Conservation (phyloP, 2,888 invertebrate genomes). For the Sinelater perroti region DNA sequence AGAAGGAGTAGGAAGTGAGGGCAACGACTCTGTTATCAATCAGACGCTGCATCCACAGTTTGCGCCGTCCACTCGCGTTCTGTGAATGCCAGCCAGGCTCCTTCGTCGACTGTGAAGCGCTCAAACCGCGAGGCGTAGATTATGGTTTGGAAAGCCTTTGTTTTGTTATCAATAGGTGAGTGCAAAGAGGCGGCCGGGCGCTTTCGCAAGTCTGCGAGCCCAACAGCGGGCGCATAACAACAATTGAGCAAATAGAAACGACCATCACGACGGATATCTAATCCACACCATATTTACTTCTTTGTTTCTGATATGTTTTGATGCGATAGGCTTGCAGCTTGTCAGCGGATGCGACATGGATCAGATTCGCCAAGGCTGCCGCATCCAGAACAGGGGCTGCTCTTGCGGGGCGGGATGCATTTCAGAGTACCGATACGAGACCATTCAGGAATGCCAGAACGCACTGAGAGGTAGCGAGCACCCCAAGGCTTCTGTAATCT, state of each 20-base stretch:
- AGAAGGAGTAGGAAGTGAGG: conserved; percentile 38
- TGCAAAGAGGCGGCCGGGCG: no score
- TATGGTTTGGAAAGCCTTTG: conserved; percentile 18
- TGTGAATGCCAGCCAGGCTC: conserved; percentile 10
- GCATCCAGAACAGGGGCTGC: conserved; percentile 69
- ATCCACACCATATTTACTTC: no score
- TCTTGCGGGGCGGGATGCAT: conserved; percentile 73
- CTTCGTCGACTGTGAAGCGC: no score
- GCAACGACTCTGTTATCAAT: conserved; percentile 37
- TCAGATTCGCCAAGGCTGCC: conserved; percentile 70
- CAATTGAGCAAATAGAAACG: background rate
- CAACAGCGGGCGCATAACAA: conserved; percentile 12
- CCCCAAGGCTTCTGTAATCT: no score
- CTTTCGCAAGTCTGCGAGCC: no score
- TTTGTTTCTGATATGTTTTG: background rate
- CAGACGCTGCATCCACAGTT: conserved; percentile 30
- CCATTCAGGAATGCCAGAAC: conserved; percentile 68
- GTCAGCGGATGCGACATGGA: conserved; percentile 64
- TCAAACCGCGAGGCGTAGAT: conserved; percentile 6
- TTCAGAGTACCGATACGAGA: conserved; percentile 71
- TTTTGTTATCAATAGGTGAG: conserved; percentile 27
- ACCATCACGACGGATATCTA: background rate
- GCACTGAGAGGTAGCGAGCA: conserved; percentile 74
- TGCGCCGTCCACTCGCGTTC: conserved; percentile 25
- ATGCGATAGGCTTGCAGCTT: conserved; percentile 15